Percentiles rank a stretch among this genome's conserved stretches.
Conservation (phyloP, 2,797 vertebrate species). For the Pogonophryne albipinna region DNA sequence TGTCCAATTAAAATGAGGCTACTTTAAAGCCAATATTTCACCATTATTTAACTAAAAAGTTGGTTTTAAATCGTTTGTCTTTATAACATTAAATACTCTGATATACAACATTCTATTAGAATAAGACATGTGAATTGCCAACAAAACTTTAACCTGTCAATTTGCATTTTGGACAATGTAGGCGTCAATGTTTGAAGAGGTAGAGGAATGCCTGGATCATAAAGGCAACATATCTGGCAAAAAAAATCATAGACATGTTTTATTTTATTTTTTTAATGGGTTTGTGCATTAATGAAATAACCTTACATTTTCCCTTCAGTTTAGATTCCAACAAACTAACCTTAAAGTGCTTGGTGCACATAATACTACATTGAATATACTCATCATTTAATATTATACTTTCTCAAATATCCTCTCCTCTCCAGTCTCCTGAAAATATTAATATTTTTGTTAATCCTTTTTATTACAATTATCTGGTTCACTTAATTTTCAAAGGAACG, state of each 20-base stretch:
- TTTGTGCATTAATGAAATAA: no score
- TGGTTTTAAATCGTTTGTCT: not conserved
- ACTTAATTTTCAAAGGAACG: no score
- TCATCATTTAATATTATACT: not conserved
- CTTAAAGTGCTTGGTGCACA: not conserved
- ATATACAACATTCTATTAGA: not conserved
- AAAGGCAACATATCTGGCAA: no score
- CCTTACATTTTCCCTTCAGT: not conserved
- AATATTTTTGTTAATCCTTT: not conserved
- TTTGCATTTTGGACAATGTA: no score
- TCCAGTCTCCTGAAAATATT: not conserved
- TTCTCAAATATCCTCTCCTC: not conserved
- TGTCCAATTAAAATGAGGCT: not conserved
- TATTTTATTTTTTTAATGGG: no score
- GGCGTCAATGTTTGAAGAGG: no score
- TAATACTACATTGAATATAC: not conserved
- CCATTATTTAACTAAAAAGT: not conserved
- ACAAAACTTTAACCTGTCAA: no score
- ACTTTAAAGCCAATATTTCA: not conserved
- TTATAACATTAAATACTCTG: rapidly evolving
- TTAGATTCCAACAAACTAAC: not conserved
- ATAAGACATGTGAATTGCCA: no score
- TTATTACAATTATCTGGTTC: not conserved
- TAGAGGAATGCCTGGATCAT: no score
- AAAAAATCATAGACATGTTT: no score